Conservation (phyloP, 2,113 vertebrate species). For the Leptobrachium leishanense region DNA sequence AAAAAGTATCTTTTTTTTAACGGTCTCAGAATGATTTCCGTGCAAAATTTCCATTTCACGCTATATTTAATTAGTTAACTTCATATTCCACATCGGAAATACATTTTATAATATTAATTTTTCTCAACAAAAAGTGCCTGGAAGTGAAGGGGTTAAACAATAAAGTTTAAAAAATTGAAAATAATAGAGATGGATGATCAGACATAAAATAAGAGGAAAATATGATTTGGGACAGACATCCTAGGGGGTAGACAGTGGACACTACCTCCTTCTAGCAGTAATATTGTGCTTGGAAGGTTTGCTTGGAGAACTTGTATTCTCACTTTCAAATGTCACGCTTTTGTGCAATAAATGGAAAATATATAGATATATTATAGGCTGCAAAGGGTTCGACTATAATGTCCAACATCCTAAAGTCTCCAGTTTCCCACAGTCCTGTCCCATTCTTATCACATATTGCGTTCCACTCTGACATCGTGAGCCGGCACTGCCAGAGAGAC, state of each 20-base stretch:
- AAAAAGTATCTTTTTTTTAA: too few relatives aligned
- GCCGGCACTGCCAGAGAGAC: conserved; percentile 24
- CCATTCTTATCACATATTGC: conserved; percentile 28
- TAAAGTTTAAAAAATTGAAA: too few relatives aligned
- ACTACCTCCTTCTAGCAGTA: neutral
- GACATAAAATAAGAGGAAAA: too few relatives aligned
- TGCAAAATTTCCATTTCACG: too few relatives aligned
- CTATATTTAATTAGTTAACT: too few relatives aligned
- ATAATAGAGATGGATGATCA: too few relatives aligned
- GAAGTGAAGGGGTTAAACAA: too few relatives aligned
- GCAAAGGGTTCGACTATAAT: conserved; percentile 26
- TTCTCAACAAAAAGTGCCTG: too few relatives aligned
- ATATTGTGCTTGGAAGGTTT: conserved; percentile 26
- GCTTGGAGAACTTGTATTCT: conserved; percentile 7
- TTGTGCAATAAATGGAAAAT: conserved; percentile 27
- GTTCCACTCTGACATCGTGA: conserved; percentile 38
- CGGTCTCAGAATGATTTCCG: too few relatives aligned
- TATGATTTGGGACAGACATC: neutral
- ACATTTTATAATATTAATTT: too few relatives aligned
- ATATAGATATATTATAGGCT: conserved; percentile 38
- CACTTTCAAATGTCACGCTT: conserved; percentile 18
- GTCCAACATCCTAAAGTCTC: conserved; percentile 21
- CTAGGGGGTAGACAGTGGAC: neutral
- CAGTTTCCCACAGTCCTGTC: conserved; percentile 42
- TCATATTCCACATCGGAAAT: too few relatives aligned